These are phyloP conservation scores for Threskiornis aethiopicus DNA, from an alignment of 2,797 vertebrate species.

Conservation along the genomic window DNA sequence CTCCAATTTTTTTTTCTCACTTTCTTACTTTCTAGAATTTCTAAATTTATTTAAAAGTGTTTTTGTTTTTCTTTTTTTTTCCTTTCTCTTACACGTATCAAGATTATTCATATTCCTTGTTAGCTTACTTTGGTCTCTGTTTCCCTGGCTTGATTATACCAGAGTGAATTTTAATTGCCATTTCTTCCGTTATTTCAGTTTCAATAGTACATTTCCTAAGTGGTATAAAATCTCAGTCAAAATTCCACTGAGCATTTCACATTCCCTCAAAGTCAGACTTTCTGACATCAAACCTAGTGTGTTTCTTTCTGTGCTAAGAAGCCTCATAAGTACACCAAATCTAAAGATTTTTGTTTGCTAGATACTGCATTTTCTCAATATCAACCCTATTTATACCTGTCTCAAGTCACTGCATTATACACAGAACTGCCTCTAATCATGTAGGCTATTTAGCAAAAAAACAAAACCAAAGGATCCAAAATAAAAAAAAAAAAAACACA, in stretches of 20 bases:
- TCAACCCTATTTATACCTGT: background rate
- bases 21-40: background rate
- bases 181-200: background rate
- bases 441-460: background rate
- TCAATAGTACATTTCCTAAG: background rate
- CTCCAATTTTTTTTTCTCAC: rapidly evolving
- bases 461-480: background rate
- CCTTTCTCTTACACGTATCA: background rate
- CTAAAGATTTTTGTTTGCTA: background rate
- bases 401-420: background rate
- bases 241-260: background rate
- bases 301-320: background rate
- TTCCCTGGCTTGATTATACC: background rate
- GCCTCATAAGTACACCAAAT: background rate
- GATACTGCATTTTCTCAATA: background rate
- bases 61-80: background rate
- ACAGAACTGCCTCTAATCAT: background rate
- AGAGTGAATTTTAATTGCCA: background rate
- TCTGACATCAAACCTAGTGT: background rate
- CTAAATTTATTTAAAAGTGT: background rate
- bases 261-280: background rate
- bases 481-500: background rate
- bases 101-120: background rate
- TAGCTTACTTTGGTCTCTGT: background rate
- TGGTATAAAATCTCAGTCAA: background rate